Evolutionary conservation across 2,113 vertebrate genomes (phyloP).

Genomic region (Eira barbara): DNA sequence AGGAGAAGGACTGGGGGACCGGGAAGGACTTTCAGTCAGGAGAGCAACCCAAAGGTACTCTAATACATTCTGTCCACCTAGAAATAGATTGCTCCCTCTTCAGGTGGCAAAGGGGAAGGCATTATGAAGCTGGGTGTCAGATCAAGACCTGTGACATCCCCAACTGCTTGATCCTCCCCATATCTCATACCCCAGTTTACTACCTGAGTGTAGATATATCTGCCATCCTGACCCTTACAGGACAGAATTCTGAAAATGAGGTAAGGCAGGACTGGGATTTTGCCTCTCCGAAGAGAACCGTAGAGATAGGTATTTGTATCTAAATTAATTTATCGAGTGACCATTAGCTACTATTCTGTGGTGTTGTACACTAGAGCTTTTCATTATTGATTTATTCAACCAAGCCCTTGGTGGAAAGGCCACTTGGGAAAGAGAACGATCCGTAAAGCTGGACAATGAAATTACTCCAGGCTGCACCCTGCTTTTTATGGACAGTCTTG

Average conservation of each 20-base stretch:
- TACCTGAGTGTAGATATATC: background rate
- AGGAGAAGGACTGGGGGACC: background rate
- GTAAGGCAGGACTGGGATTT: background rate
- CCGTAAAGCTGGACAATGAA: background rate
- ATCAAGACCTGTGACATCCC: background rate
- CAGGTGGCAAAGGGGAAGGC: background rate
- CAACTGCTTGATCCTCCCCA: background rate
- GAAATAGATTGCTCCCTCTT: background rate
- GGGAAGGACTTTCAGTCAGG: background rate
- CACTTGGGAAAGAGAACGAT: conserved; percentile 16
- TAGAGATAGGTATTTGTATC: conserved; percentile 26
- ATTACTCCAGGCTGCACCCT: background rate
- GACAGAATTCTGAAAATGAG: background rate
- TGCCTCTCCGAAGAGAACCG: background rate
- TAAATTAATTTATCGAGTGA: conserved; percentile 37
- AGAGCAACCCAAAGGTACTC: background rate
- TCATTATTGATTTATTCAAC: conserved; percentile 54
- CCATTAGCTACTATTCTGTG: conserved; percentile 23
- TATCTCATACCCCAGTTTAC: background rate
- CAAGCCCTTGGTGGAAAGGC: background rate
- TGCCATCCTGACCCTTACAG: background rate
- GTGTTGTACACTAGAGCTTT: background rate
- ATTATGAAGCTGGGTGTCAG: background rate
- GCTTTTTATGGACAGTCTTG: background rate
- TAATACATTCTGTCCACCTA: background rate